Conservation (phyloP, 2,888 invertebrate species). For the Mongoloraphidia duomilia region DNA sequence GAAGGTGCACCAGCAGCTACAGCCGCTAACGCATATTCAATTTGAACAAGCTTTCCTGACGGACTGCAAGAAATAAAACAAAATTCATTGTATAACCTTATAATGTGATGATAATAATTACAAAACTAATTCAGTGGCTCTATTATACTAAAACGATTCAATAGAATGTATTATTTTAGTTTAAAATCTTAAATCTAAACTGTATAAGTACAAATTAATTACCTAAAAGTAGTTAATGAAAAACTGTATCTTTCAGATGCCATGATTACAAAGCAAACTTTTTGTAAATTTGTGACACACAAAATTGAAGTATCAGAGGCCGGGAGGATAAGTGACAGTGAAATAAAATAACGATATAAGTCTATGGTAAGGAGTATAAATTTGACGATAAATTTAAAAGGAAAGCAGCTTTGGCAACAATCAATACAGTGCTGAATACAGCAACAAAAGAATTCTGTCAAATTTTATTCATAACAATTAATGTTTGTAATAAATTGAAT, state of each 20-base stretch:
- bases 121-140: not conserved
- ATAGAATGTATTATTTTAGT: not conserved
- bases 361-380: not conserved
- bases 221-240: conserved; percentile 80
- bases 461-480: too few relatives aligned
- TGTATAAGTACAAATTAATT: conserved; percentile 19
- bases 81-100: conserved; percentile 15
- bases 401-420: too few relatives aligned
- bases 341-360: not conserved
- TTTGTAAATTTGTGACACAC: not conserved
- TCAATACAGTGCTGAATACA: too few relatives aligned
- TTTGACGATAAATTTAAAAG: too few relatives aligned
- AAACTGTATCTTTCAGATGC: conserved; percentile 94
- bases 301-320: not conserved
- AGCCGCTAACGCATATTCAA: conserved; percentile 98
- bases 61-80: conserved; percentile 52
- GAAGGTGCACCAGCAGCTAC: conserved; percentile 97
- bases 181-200: conserved; percentile 4
- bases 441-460: too few relatives aligned
- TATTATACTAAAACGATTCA: conserved; percentile 5
- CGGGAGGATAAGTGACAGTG: not conserved
- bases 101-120: conserved; percentile 5
- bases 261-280: conserved; percentile 55
- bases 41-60: conserved; percentile 97
- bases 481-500: too few relatives aligned